Base-by-base conservation (phyloP, 2,888 invertebrate genomes). In the Mystacides longicornis region DNA sequence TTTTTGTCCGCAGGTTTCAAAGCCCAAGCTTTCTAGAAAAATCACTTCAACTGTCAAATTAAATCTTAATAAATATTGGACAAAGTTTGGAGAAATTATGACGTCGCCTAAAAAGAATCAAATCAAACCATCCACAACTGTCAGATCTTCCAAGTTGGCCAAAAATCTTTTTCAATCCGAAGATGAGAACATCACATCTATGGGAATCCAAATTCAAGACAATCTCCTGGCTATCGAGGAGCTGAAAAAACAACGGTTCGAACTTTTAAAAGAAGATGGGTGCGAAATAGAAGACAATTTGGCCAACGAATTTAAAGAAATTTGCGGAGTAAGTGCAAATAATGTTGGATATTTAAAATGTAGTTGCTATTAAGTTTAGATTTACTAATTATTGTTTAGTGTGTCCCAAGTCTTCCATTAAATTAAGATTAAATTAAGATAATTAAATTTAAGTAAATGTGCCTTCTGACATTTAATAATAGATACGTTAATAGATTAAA, bases 41-140 rank as follows among this genome's bases (percentile, higher is more conserved):
- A 74, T 82, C 65, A 72, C 79, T 48, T 70, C 72, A 63, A 77
- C 80, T 27, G 75, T 81, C 64, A 77, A 79, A 63, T 78, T 84
- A 67, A 83, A 84, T 68, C 73, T 84, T 61, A 83, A 83, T 70
- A 75, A 77, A 68, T 81, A 81, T 68, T 83, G 83, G 83, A 75
- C 79, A 61, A 78, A 79, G 67, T 78, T 84, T 61, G 82, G 82
- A 64, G 77, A 77, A 59, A 68, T 80, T 62, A 75, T 80, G 67
- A 74, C 77, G 63, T 73, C 77, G 62, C 65, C 73, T 27, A 67
- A 71, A 56, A 71, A 74, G 1, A 71, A 71, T 65, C 63, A 72
- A 67, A 71, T 74, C 3, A 14, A 2, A 4, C 2, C 5, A 3
- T 5, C 22, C 11, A 3, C 5, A 7, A 45, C 16, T 14, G 23